Conservation (phyloP, 2,797 vertebrate species). For the Sardinella longiceps region DNA sequence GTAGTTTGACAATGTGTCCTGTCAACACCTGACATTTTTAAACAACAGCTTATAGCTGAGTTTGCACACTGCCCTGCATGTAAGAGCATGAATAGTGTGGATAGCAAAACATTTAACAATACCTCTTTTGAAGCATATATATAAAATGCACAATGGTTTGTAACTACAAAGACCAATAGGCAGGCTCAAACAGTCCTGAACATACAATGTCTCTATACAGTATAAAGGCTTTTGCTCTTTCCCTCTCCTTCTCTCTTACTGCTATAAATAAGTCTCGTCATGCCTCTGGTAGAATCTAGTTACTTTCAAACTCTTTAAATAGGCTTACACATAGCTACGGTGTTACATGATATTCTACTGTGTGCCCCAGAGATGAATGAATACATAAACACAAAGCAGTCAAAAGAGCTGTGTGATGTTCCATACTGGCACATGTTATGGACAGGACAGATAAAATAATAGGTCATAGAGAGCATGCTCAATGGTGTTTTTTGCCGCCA, state of each 20-base stretch:
- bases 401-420: neutral
- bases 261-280: neutral
- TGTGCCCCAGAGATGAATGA: neutral
- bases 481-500: no score
- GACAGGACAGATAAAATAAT: neutral
- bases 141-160: neutral
- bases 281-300: neutral
- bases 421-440: neutral
- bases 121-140: neutral
- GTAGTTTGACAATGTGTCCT: neutral
- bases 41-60: neutral
- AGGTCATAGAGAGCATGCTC: neutral
- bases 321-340: neutral
- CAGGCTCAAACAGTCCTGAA: neutral
- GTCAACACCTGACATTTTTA: neutral
- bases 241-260: neutral
- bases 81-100: neutral
- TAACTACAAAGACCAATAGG: neutral
- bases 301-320: neutral
- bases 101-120: neutral
- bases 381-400: neutral
- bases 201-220: neutral
- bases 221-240: neutral
- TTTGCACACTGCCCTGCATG: neutral
- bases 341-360: neutral